Conservation (phyloP, 2,113 vertebrate species). For the Morone saxatilis region DNA sequence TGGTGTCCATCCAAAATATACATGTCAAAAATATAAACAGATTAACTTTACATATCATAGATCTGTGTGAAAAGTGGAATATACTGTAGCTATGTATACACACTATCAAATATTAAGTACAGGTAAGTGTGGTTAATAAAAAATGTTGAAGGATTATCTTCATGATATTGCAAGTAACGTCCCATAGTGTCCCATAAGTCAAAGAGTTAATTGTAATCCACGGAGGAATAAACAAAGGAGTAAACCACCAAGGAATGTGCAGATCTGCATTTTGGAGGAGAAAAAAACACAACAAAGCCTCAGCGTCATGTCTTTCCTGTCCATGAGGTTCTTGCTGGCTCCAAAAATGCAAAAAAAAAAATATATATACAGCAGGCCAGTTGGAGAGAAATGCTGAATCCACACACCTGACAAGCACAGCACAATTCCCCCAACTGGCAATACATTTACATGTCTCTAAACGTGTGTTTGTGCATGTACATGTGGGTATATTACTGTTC, state of each 20-base stretch:
- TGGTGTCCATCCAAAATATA: too few species aligned
- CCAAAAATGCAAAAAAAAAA: background rate
- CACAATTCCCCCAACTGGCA: background rate
- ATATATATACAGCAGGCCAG: background rate
- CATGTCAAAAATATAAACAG: too few species aligned
- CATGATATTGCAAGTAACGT: background rate
- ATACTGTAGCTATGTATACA: background rate
- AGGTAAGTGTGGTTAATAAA: background rate
- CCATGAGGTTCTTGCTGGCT: background rate
- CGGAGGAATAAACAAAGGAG: background rate
- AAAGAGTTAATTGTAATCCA: background rate
- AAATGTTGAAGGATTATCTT: background rate
- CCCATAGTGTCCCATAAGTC: background rate
- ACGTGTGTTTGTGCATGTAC: background rate
- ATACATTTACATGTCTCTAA: conserved; percentile 17
- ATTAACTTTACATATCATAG: too few species aligned
- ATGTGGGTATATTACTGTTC: background rate
- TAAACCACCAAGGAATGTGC: conserved; percentile 14
- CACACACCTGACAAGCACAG: conserved; percentile 26
- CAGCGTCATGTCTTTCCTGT: conserved; percentile 14
- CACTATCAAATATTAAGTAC: background rate
- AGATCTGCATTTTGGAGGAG: background rate
- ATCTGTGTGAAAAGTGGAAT: too few species aligned
- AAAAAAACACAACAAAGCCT: conserved; percentile 1
- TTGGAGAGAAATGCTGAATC: conserved; percentile 18